Conservation (phyloP, 2,113 vertebrate species). For the Sylvietta virens region DNA sequence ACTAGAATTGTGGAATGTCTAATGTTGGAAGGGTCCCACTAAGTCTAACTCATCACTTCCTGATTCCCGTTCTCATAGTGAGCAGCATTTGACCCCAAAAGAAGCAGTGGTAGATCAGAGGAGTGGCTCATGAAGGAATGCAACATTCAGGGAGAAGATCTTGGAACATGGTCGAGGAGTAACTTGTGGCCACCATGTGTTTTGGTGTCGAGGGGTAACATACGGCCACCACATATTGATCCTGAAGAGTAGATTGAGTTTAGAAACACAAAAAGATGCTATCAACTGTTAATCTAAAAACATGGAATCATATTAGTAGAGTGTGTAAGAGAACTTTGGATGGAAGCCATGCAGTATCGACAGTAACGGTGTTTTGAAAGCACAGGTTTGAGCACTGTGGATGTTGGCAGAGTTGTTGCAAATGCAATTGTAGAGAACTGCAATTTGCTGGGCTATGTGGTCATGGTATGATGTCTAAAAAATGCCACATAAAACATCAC, state of each 20-base stretch:
- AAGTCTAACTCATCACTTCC: not conserved
- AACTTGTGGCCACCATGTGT: not conserved
- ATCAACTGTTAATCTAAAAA: not conserved
- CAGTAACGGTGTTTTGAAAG: not conserved
- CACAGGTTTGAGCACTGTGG: accelerated
- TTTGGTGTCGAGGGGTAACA: not conserved
- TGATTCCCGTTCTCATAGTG: accelerated
- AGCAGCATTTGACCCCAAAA: not conserved
- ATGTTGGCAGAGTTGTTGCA: not conserved
- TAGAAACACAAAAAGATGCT: not conserved
- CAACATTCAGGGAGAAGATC: accelerated
- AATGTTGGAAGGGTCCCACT: not conserved
- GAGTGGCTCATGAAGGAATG: not conserved
- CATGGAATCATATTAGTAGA: not conserved
- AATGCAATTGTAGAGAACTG: not conserved
- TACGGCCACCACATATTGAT: not conserved
- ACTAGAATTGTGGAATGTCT: not conserved
- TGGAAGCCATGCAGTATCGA: not conserved
- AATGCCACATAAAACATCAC: not conserved
- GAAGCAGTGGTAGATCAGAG: not conserved
- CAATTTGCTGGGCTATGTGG: accelerated
- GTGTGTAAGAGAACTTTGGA: not conserved
- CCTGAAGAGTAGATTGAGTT: not conserved
- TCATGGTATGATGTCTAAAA: not conserved
- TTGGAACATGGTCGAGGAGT: accelerated